Evolutionary conservation across 2,888 invertebrate genomes (phyloP).

Genomic region (Folsomia candida): DNA sequence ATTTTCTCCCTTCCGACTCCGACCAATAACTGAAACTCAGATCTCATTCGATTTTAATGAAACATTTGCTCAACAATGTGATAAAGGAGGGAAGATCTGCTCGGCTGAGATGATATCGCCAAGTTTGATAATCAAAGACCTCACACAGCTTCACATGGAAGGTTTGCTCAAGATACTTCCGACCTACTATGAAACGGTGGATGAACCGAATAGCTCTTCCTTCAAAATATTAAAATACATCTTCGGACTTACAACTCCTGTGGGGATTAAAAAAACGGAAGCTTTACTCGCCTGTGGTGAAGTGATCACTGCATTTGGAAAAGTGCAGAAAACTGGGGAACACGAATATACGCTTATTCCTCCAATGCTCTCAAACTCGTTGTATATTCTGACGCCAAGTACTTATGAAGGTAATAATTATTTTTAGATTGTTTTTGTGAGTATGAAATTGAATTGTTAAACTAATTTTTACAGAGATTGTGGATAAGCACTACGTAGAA

Average conservation of each 20-base stretch:
- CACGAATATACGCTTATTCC: conserved; percentile 9
- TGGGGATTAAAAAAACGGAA: conserved; percentile 10
- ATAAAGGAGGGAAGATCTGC: not conserved
- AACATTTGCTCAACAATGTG: not conserved
- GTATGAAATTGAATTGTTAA: not conserved
- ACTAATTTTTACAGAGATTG: conserved; percentile 3
- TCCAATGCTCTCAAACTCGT: not conserved
- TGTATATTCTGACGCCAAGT: conserved; percentile 9
- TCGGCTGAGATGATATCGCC: not conserved
- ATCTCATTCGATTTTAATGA: not conserved
- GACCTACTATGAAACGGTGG: not conserved
- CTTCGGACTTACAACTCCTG: conserved; percentile 12
- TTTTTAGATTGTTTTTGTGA: not conserved
- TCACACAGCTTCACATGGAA: conserved; percentile 2
- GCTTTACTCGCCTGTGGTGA: conserved; percentile 12
- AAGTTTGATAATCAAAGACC: conserved; percentile 13
- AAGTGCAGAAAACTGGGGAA: not conserved
- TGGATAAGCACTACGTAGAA: conserved; percentile 1
- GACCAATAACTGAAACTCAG: not conserved
- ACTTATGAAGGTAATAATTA: conserved; percentile 13
- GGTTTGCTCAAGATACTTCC: conserved; percentile 7
- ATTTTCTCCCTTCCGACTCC: conserved; percentile 12
- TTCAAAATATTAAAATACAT: conserved; percentile 7
- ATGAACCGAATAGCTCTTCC: not conserved
- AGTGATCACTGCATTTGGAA: conserved; percentile 16